Evolutionary conservation across 2,888 invertebrate species (phyloP).

Genomic region (Netelia inedita): DNA sequence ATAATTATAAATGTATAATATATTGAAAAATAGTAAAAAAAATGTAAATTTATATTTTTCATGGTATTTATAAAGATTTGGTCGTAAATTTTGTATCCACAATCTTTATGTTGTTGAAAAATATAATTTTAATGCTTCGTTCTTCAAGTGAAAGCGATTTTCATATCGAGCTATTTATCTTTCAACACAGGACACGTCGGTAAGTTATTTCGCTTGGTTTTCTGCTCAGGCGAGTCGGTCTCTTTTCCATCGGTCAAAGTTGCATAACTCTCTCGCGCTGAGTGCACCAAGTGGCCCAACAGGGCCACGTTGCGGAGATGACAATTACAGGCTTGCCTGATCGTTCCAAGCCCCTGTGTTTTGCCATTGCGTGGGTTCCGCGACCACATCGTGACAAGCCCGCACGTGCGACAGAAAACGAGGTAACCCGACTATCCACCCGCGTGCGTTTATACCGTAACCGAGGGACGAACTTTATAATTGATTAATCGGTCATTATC

Average conservation of each 20-base stretch:
- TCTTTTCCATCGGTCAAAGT: conserved; percentile 5
- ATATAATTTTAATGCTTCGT: too few species aligned
- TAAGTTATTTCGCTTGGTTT: not conserved
- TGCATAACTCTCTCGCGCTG: not conserved
- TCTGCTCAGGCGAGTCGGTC: not conserved
- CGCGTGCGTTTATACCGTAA: not conserved
- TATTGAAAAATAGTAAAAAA: too few species aligned
- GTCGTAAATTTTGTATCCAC: too few species aligned
- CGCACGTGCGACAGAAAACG: conserved; percentile 1
- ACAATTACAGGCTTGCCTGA: conserved; percentile 1
- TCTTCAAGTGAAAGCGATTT: too few species aligned
- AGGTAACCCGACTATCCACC: conserved; percentile 6
- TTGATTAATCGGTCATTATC: conserved; percentile 47
- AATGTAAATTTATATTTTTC: too few species aligned
- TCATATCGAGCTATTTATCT: not conserved
- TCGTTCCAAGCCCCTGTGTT: not conserved
- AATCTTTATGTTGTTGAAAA: too few species aligned
- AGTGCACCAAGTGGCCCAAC: not conserved
- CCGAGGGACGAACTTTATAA: conserved; percentile 20
- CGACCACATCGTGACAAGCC: not conserved
- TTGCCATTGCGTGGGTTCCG: conserved; percentile 17
- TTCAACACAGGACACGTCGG: not conserved
- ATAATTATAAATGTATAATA: too few species aligned
- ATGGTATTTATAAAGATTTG: too few species aligned
- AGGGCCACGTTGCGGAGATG: conserved; percentile 1